phyloP scores from a whole-genome alignment of 2,888 invertebrate genomes.

The Girardia tigrina region DNA sequence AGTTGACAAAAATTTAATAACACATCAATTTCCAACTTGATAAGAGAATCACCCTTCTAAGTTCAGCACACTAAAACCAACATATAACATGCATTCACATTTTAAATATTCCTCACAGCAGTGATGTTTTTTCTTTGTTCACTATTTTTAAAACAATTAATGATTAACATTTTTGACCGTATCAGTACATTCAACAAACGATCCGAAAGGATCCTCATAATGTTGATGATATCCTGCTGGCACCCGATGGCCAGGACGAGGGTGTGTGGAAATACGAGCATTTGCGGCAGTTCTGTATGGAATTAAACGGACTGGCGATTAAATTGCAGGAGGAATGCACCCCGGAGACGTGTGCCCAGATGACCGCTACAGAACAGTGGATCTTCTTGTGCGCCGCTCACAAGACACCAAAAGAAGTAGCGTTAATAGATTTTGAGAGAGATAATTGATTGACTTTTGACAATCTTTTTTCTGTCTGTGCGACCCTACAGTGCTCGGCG shows the following conservation, averaged over 20 bases:
- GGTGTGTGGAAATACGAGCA: conserved; percentile 99
- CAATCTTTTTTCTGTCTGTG: background rate
- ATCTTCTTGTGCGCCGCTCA: conserved; percentile 98
- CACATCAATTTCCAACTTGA: no score
- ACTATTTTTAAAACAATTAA: background rate
- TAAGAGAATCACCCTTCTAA: no score
- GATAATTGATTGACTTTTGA: no score
- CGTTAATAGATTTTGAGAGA: conserved; percentile 4
- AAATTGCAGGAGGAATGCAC: conserved; percentile 85
- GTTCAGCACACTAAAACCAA: no score
- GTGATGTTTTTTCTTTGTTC: background rate
- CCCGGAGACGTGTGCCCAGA: conserved; percentile 90
- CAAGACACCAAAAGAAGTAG: conserved; percentile 85
- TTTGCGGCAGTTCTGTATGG: conserved; percentile 96
- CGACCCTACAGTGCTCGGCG: conserved; percentile 67
- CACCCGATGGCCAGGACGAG: conserved; percentile 91
- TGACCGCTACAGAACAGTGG: conserved; percentile 99
- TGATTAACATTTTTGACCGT: no score
- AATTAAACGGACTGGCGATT: conserved; percentile 91
- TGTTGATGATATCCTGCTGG: conserved; percentile 79
- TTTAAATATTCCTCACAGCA: no score
- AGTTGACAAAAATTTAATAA: no score
- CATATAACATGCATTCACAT: no score
- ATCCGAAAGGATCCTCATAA: conserved; percentile 80
- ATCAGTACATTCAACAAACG: conserved; percentile 78